Base-by-base conservation (phyloP, 2,888 invertebrate species). In the Rhorus exstirpatorius region DNA sequence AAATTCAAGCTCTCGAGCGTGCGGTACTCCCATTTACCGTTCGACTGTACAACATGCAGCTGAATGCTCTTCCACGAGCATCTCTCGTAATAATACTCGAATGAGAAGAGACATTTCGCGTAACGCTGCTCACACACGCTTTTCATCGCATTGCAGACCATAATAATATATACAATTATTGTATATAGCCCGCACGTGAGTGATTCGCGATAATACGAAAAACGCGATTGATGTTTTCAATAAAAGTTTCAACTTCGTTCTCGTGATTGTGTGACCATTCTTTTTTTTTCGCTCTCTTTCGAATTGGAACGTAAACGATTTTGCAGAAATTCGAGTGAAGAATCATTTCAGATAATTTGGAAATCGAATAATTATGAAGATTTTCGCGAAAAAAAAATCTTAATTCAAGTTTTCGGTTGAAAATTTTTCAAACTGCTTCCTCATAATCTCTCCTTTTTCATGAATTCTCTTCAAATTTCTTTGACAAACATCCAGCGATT, bases 1-100 rank as follows among this genome's bases (percentile, higher is more conserved):
- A 38, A 67, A 79, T 21, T 60, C 79, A 49, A 38, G 58, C 58
- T 67, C 67, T 60, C 63, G 46, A 58, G 35, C 55, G 21, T 65
- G 46, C 63, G 70, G 46, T 71, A 71, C 49, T 63, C 44, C 21
- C 60, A 63, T 74, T 79, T 61, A 79, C 74, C 58, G 60, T 79
- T 60, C 55, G 46, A 10, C 55, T 21, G 44, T 41, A 26, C 24
- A 41, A n/a, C 19, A 6, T 14, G 31, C 58, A n/a, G n/a, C 12
- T 6, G 4, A n/a, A 44, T 19, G 17, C 19, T 38, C 53, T 44
- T 44, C 17, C n/a, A 24, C 24, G n/a, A 19, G 12, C n/a, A 24
- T 44, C 38, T 31, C 65, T 17, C 58, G 65, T n/a, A n/a, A n/a
- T 21, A 38, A 49, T 21, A 17, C 49, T 49, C 65, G 31, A 21